Base-by-base conservation (phyloP, 2,888 invertebrate genomes). In the Drosophila macrospina region DNA sequence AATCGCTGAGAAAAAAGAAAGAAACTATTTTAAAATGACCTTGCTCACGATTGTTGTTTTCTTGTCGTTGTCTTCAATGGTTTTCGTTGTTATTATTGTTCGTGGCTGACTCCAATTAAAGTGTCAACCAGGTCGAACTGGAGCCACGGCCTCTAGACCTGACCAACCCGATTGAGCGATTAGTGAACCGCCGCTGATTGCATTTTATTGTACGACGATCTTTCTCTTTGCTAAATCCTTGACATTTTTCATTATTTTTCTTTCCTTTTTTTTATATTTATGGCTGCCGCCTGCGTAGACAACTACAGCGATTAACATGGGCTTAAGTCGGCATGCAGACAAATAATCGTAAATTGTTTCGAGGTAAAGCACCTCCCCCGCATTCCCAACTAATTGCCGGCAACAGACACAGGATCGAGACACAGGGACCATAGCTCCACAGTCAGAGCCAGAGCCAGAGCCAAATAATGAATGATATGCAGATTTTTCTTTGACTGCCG, bases 261-360 rank as follows among this genome's bases (percentile, higher is more conserved):
- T 8, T 30, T 15, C n/a, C 37, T 26, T 5, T 26, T 28, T 39
- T 36, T 34, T 50, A 56, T 76, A 87, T 83, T 83, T 83, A 83
- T 83, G 70, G 64, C 34, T 59, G 50, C 48, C 54, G 67, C 44
- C 65, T 79, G 80, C 70, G 78, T 71, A 59, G 68, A 66, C 61
- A 68, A 37, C 56, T 50, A 41, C 32, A 39, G 45, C 74, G 75
- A 84, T 75, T 74, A 71, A 72, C 62, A 59, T 59, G 61, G 15
- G 11, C 73, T 56, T 45, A 59, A 59, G 44, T 52, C 28, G 24
- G 24, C 28, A 6, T 10, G 39, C 81, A 86, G 83, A 82, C 87
- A 82, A 79, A 87, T 87, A 83, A 87, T 85, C 88, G 74, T 83
- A 83, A 83, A 83, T 83, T 82, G 69, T 67, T 68, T 61, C 55